Conservation (phyloP, 2,113 vertebrate genomes). For the Anarrhichthys ocellatus region DNA sequence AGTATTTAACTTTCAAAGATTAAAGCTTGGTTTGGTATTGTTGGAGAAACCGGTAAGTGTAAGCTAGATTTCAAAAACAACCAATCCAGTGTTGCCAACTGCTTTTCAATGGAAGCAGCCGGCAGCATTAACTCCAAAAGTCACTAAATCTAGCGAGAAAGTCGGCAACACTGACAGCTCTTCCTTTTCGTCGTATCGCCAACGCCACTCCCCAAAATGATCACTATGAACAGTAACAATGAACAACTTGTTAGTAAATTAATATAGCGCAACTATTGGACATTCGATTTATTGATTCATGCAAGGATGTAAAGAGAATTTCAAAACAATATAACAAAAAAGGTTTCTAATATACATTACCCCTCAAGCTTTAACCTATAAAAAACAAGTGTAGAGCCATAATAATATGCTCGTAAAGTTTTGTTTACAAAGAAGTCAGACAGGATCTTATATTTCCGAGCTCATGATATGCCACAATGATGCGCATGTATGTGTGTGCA, state of each 20-base stretch:
- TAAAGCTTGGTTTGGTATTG: background rate
- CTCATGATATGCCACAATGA: background rate
- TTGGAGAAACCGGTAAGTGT: background rate
- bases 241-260: background rate
- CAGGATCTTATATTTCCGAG: slow-evolving; percentile 16
- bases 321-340: background rate
- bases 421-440: background rate
- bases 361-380: background rate
- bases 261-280: background rate
- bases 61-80: background rate
- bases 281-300: background rate
- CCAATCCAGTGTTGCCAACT: no score
- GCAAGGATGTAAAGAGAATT: background rate
- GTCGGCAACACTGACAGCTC: no score
- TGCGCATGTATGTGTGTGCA: slow-evolving; percentile 13
- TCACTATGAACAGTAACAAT: no score
- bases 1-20: background rate
- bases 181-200: no score
- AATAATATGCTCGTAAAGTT: background rate
- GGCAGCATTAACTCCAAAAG: no score
- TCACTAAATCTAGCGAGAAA: no score
- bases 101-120: no score
- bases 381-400: background rate
- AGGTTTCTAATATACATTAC: background rate
- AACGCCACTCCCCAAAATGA: no score